A percentile compares a stretch with the other conserved stretches of the same genome.
Conservation (phyloP, 2,888 invertebrate species). For the Meghimatium bilineatum region DNA sequence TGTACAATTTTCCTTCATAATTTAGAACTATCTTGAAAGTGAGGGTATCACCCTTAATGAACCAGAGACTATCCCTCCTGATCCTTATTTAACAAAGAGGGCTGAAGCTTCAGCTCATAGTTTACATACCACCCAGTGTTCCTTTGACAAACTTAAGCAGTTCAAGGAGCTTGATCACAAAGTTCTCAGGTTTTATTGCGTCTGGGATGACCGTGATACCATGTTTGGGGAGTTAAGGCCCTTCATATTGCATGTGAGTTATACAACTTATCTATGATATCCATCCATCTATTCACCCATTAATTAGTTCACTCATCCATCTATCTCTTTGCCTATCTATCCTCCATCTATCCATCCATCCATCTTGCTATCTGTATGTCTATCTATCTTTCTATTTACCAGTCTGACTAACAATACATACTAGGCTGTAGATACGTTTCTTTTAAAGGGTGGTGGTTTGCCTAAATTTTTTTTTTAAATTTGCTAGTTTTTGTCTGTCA, state of each 20-base stretch:
- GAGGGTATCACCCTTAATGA: constrained; percentile 88
- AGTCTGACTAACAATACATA: too few species aligned
- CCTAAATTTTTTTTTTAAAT: too few species aligned
- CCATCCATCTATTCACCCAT: too few species aligned
- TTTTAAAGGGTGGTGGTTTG: too few species aligned
- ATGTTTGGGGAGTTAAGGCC: constrained; percentile 78
- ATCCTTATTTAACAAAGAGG: constrained; percentile 81
- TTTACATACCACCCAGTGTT: constrained; percentile 72
- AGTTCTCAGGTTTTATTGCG: constrained; percentile 81
- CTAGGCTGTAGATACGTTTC: too few species aligned
- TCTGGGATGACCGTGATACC: constrained; percentile 79
- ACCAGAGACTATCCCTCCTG: constrained; percentile 84
- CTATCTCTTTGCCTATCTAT: too few species aligned
- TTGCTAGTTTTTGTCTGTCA: too few species aligned
- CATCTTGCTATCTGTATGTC: too few species aligned
- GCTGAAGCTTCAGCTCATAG: constrained; percentile 69
- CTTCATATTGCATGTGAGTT: constrained; percentile 82
- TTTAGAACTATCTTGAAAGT: constrained; percentile 88
- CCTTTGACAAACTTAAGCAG: constrained; percentile 82
- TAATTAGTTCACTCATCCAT: too few species aligned
- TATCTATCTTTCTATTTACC: too few species aligned
- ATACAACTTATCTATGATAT: neutral
- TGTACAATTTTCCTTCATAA: neutral
- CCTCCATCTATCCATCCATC: too few species aligned
- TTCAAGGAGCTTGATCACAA: constrained; percentile 88